phyloP scores from a whole-genome alignment of 2,888 invertebrate genomes.

The Auanema freiburgensis region DNA sequence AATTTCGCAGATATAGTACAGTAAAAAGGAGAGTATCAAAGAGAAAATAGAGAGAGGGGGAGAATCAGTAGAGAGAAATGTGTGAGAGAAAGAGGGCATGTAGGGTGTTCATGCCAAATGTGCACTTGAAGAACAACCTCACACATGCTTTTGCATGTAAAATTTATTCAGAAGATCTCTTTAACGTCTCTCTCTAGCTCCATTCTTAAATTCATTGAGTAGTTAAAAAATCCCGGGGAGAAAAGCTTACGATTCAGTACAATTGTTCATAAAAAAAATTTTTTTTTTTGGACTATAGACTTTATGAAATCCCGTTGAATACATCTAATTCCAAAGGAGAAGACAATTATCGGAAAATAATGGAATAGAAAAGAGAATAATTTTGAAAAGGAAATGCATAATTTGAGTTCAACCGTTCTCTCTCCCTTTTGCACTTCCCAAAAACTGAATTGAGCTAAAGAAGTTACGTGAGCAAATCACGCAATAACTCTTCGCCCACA shows the following conservation, averaged over 20 bases:
- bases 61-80: too few relatives aligned
- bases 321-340: background rate
- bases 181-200: too few relatives aligned
- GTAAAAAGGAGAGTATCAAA: too few relatives aligned
- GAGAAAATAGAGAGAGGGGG: too few relatives aligned
- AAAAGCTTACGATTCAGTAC: background rate
- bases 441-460: background rate
- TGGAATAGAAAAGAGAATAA: conserved; percentile 1
- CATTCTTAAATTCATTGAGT: too few relatives aligned
- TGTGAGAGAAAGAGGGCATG: too few relatives aligned
- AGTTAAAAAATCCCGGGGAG: background rate
- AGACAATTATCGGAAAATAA: background rate
- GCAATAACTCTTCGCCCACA: too few relatives aligned
- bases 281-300: background rate
- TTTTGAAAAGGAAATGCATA: background rate
- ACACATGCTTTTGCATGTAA: too few relatives aligned
- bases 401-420: background rate
- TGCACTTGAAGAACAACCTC: too few relatives aligned
- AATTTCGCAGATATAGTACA: too few relatives aligned
- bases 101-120: too few relatives aligned
- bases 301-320: background rate
- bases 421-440: background rate
- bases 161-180: too few relatives aligned
- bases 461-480: conserved; percentile 3
- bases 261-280: background rate